Conservation (phyloP, 2,888 invertebrate genomes). For the Cephalotes varians region DNA sequence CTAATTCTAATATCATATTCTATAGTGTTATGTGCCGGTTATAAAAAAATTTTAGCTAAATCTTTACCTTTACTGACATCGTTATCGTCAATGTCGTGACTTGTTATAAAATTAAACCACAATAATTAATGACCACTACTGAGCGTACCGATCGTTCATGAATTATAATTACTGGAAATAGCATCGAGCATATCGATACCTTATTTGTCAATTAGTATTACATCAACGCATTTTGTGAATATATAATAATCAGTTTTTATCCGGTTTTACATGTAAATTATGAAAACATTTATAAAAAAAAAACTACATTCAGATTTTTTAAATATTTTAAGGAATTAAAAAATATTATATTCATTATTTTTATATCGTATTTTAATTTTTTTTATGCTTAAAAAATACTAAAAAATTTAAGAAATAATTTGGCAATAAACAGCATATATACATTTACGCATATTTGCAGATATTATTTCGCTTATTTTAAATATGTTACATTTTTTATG, state of each 20-base stretch:
- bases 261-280: not conserved
- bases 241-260: not conserved
- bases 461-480: too few species aligned
- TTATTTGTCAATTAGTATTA: not conserved
- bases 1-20: too few species aligned
- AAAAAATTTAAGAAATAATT: constrained; percentile 1
- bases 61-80: constrained; percentile 12
- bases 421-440: not conserved
- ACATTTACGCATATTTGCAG: not conserved
- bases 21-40: not conserved
- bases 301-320: not conserved
- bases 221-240: not conserved
- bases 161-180: constrained; percentile 39
- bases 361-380: not conserved
- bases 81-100: not conserved
- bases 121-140: constrained; percentile 35
- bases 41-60: constrained; percentile 16
- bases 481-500: not conserved
- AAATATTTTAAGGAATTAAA: not conserved
- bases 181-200: not conserved
- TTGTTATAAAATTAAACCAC: constrained; percentile 41
- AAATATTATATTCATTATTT: not conserved
- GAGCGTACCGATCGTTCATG: not conserved
- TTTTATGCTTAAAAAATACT: not conserved
- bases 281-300: not conserved